Base-by-base conservation (phyloP, 2,888 invertebrate genomes). In the Melinopterus prodromus region DNA sequence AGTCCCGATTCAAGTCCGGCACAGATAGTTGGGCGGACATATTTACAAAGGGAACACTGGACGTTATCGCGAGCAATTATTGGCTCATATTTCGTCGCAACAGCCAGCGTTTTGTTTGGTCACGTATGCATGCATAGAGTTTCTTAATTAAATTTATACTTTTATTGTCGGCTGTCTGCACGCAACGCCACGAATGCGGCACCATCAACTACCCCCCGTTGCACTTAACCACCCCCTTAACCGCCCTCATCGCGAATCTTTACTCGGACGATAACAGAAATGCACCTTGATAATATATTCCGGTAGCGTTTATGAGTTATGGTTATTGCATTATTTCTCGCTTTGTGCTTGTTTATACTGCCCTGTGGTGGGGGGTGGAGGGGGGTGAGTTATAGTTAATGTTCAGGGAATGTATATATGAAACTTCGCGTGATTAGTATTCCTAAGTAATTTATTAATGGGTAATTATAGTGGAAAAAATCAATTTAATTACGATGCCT, bases 121-220 rank as follows among this genome's bases (percentile, higher is more conserved):
- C 53, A 53, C 53, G 53, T 53, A 53, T 53, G 53, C 53, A 53
- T 53, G 53, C 53, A 53, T 53, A 53, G 53, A 53, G 53, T 53
- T 53, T 53, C 53, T 53, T 53, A 53, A 53, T 53, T 53, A 53
- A 53, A 53, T 53, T 53, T 53, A 53, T 53, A 53, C 53, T 53
- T 53, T 53, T 53, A 53, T 53, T 53, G 53, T 53, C 53, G 53
- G 53, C 12, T 53, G 53, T 53, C 53, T 53, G 53, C 53, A 53
- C 53, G 53, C 53, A 53, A 53, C 53, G 53, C 12, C 12, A 9
- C 53, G 5, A 53, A 53, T 53, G 53, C 53, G 53, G 53, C 53
- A 53, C 7, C 53, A 53, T 53, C 53, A 53, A 53, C 53, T 53
- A 53, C 53, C 53, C 53, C 53, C 9, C 9, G 53, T 7, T 53